Evolutionary conservation across 1,140 invertebrate species (phyloP).

Genomic region (Bombus breviceps): DNA sequence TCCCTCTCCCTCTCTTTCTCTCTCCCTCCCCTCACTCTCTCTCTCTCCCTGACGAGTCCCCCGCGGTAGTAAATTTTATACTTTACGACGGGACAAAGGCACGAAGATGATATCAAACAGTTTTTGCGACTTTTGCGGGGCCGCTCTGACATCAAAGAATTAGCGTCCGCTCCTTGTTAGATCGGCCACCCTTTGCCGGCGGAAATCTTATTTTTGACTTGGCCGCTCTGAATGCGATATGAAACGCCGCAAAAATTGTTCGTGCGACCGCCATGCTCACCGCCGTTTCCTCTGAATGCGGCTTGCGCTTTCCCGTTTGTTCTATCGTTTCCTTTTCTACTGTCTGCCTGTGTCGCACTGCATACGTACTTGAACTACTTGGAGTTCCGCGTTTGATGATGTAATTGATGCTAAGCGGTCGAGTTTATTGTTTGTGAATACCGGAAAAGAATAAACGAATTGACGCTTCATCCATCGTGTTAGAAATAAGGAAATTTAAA

Average conservation of each 20-base stretch:
- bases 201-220: conserved; percentile 46
- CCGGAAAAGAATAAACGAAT: background rate
- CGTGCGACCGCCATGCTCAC: too few species aligned
- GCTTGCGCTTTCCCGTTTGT: background rate
- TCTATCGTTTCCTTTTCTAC: background rate
- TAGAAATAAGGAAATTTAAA: too few species aligned
- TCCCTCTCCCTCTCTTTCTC: rapidly evolving
- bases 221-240: background rate
- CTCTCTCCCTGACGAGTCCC: conserved; percentile 42
- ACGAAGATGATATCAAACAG: conserved; percentile 67
- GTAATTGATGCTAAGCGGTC: background rate
- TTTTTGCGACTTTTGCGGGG: conserved; percentile 57
- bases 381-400: too few species aligned
- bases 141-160: conserved; percentile 61
- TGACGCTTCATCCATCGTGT: background rate
- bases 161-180: conserved; percentile 32
- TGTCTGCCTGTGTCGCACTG: background rate
- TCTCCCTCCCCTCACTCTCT: too few species aligned
- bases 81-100: conserved; percentile 61
- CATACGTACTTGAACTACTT: background rate
- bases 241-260: conserved; percentile 5
- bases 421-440: background rate
- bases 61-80: conserved; percentile 68
- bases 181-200: conserved; percentile 2
- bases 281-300: too few species aligned